Percentiles rank a stretch among this genome's conserved stretches.
phyloP scores from a whole-genome alignment of 2,888 invertebrate genomes.

The Agrochola macilenta region DNA sequence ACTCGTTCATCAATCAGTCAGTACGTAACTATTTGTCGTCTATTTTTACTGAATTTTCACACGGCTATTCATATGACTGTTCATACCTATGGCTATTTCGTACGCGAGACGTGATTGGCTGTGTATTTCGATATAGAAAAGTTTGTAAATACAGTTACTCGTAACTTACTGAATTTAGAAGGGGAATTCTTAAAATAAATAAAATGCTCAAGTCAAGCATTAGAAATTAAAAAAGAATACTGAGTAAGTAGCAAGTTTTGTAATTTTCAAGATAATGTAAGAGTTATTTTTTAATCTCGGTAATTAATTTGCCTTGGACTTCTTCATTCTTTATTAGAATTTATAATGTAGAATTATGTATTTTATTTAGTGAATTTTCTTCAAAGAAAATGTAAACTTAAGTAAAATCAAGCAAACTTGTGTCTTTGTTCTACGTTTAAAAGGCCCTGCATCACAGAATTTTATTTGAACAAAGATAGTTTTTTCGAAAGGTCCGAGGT shows the following conservation, averaged over 20 bases:
- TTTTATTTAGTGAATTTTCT: neutral
- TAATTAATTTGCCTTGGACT: neutral
- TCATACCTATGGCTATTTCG: neutral
- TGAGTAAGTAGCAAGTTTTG: neutral
- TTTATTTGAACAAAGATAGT: neutral
- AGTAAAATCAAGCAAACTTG: neutral
- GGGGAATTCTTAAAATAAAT: neutral
- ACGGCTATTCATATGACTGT: conserved; percentile 13
- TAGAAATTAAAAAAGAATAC: neutral
- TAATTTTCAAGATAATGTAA: neutral
- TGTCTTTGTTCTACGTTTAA: neutral
- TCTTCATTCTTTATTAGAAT: neutral
- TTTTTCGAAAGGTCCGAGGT: neutral
- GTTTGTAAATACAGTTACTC: neutral
- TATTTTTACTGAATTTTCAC: conserved; percentile 44
- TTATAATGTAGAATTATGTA: conserved; percentile 4
- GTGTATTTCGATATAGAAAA: neutral
- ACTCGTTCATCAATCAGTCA: conserved; percentile 55
- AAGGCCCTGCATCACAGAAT: neutral
- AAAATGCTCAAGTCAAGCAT: neutral
- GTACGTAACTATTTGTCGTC: conserved; percentile 36
- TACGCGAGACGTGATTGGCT: neutral
- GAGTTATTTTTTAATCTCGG: neutral
- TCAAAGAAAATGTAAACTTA: neutral
- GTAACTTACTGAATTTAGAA: neutral